These are phyloP conservation scores for Gonatopus flavifemur DNA, from an alignment of 1,140 invertebrate species.

Conservation along the genomic window DNA sequence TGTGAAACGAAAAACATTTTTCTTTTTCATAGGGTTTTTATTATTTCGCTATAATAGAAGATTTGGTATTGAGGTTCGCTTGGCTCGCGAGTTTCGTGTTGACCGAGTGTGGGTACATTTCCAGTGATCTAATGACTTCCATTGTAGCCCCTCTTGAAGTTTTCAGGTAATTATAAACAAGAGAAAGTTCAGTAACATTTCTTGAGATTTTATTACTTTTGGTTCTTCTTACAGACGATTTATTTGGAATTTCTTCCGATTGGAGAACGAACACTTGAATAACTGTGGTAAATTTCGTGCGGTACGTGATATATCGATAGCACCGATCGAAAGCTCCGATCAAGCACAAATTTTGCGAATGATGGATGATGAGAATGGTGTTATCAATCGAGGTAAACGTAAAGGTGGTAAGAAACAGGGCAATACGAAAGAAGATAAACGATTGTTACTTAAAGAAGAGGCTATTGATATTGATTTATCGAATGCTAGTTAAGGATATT, in stretches of 20 bases:
- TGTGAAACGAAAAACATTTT: conserved; percentile 1
- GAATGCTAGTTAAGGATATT: conserved; percentile 46
- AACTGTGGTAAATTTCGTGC: conserved; percentile 99
- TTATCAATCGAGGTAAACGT: conserved; percentile 71
- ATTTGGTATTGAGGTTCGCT: conserved; percentile 89
- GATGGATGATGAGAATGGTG: conserved; percentile 94
- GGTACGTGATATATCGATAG: conserved; percentile 96
- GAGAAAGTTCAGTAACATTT: not conserved
- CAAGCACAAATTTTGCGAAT: conserved; percentile 87
- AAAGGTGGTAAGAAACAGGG: conserved; percentile 58
- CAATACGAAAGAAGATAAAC: conserved; percentile 57
- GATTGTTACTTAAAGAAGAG: conserved; percentile 60
- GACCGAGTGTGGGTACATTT: conserved; percentile 78
- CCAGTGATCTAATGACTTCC: conserved; percentile 84
- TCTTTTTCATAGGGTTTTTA: conserved; percentile 77
- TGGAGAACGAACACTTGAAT: conserved; percentile 99
- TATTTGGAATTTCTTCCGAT: conserved; percentile 99
- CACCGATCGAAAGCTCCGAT: conserved; percentile 92
- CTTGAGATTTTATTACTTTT: conserved; percentile 4
- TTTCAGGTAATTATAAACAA: conserved; percentile 87
- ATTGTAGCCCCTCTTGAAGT: conserved; percentile 92
- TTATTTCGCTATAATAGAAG: conserved; percentile 96
- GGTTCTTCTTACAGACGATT: conserved; percentile 72
- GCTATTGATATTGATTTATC: conserved; percentile 56
- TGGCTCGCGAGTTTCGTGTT: conserved; percentile 89